Conservation (phyloP, 2,113 vertebrate species). For the Leucosticte australis region DNA sequence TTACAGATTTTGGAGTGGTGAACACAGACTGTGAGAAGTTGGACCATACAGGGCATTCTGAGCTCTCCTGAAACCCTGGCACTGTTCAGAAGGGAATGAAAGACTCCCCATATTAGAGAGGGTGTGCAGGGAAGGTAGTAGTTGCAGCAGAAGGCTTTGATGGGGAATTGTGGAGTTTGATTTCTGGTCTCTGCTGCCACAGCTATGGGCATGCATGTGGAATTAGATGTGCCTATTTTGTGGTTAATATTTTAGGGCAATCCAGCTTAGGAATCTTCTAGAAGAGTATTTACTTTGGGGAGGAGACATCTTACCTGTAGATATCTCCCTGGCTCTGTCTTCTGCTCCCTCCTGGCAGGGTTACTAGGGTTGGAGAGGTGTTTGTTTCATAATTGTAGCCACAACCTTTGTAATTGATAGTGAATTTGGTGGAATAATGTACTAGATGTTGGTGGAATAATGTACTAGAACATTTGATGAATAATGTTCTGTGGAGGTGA, state of each 20-base stretch:
- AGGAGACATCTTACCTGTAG: not conserved
- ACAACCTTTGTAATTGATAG: not conserved
- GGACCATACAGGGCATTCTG: not conserved
- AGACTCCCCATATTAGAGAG: not conserved
- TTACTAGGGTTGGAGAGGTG: not conserved
- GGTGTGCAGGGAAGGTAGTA: not conserved
- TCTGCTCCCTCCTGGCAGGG: not conserved
- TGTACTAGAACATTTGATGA: too few species aligned
- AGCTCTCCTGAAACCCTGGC: not conserved
- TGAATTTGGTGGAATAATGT: not conserved
- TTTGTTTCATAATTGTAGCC: not conserved
- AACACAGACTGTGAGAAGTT: not conserved
- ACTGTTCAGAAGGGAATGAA: not conserved
- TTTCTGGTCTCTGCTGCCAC: not conserved
- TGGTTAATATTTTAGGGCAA: not conserved
- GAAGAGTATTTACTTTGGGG: not conserved
- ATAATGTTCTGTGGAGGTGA: not conserved
- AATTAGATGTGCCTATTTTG: not conserved
- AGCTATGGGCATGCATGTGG: rapidly evolving
- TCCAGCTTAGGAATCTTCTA: not conserved
- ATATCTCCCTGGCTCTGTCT: not conserved
- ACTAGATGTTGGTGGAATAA: not conserved
- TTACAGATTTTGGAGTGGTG: not conserved
- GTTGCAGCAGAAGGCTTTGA: not conserved
- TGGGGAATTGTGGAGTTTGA: not conserved